A percentile compares a stretch with the other conserved stretches of the same genome.
phyloP scores from a whole-genome alignment of 2,113 vertebrate species.

The Donacobius atricapilla region DNA sequence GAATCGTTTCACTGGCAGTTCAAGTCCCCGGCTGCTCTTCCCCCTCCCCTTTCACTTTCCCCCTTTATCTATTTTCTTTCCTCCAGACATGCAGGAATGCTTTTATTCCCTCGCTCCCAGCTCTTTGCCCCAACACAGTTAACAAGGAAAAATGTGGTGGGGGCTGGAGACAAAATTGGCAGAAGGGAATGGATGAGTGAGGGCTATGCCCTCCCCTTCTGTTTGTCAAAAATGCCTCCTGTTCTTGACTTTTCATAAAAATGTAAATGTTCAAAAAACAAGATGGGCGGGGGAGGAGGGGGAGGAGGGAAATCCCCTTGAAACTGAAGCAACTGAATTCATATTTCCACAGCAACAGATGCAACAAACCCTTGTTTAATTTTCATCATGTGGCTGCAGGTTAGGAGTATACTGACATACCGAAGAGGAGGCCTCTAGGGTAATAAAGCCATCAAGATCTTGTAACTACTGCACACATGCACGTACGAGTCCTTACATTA shows the following conservation, averaged over 20 bases:
- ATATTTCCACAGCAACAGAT: background rate
- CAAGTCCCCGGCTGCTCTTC: background rate
- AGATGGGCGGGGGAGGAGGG: accelerated
- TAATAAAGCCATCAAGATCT: background rate
- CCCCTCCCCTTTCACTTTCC: slow-evolving; percentile 26
- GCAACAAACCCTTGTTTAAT: slow-evolving; percentile 1
- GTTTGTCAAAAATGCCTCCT: background rate
- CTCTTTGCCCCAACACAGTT: background rate
- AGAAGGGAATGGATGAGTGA: background rate
- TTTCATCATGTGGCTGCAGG: background rate
- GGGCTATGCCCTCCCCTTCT: background rate
- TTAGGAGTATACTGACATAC: slow-evolving; percentile 9
- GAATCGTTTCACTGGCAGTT: slow-evolving; percentile 4
- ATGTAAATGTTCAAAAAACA: background rate
- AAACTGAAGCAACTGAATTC: background rate
- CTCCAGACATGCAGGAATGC: slow-evolving; percentile 37
- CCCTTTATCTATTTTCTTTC: background rate
- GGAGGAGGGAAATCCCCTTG: background rate
- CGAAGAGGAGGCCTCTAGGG: background rate
- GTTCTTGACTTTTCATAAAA: background rate
- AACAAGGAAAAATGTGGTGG: background rate
- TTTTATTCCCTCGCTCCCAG: slow-evolving; percentile 38
- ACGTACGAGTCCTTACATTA: background rate
- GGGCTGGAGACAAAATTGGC: background rate
- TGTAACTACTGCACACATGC: background rate